phyloP scores from a whole-genome alignment of 2,113 vertebrate species.

The Fregata magnificens region DNA sequence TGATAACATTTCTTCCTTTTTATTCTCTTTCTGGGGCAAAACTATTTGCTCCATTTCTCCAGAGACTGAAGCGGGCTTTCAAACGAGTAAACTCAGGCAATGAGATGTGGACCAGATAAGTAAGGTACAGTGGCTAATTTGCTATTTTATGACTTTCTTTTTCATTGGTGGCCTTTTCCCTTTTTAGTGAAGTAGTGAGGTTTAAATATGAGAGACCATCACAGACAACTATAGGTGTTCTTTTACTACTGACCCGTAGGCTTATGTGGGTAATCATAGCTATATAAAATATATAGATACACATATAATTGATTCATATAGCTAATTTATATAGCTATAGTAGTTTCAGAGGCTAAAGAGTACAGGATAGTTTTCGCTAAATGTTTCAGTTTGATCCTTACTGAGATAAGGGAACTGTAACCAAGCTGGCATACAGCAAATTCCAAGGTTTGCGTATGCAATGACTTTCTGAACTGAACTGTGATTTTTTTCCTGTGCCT shows the following conservation, averaged over 20 bases:
- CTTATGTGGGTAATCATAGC: not conserved
- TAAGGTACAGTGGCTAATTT: not conserved
- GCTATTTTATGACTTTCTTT: not conserved
- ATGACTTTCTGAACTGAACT: not conserved
- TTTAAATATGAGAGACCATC: not conserved
- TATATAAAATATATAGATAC: not conserved
- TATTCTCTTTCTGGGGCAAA: not conserved
- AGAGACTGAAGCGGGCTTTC: not conserved
- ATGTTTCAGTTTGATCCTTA: not conserved
- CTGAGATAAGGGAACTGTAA: not conserved
- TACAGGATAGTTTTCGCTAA: not conserved
- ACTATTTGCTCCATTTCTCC: not conserved
- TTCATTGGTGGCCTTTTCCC: not conserved
- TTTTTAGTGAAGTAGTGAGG: not conserved
- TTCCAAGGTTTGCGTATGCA: not conserved
- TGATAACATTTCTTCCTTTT: not conserved
- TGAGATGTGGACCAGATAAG: not conserved
- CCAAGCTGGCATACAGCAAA: not conserved
- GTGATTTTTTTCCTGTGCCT: not conserved
- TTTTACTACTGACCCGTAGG: not conserved
- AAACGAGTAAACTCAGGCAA: not conserved
- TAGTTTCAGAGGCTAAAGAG: not conserved
- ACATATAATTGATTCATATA: not conserved
- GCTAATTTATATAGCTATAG: not conserved
- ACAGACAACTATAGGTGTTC: not conserved